Evolutionary conservation across 2,888 invertebrate genomes (phyloP).

Genomic region (Drosophila mimica): DNA sequence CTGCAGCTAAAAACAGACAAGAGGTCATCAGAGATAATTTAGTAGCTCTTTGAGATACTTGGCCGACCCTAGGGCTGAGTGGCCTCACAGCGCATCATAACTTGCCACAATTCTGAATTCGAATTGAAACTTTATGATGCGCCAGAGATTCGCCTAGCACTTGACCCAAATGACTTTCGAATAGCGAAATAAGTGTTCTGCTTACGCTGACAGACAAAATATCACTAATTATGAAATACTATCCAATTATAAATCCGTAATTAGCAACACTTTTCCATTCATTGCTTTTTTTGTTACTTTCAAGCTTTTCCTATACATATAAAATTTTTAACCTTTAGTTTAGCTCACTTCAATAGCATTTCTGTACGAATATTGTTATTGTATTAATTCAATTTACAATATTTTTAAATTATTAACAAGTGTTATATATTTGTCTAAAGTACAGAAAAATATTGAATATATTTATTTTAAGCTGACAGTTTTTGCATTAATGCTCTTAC

Average conservation of each 20-base stretch:
- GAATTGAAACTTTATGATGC: conserved; percentile 9
- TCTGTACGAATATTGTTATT: no score
- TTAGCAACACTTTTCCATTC: not conserved
- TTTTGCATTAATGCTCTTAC: no score
- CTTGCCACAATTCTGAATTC: conserved; percentile 16
- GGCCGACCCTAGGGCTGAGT: not conserved
- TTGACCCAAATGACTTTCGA: conserved; percentile 13
- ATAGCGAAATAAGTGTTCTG: not conserved
- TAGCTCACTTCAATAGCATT: no score
- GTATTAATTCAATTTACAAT: no score
- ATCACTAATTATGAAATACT: not conserved
- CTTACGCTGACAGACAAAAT: not conserved
- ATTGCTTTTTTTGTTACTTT: not conserved
- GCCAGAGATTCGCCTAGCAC: not conserved
- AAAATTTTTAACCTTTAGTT: no score
- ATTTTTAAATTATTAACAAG: no score
- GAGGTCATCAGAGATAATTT: conserved; percentile 48
- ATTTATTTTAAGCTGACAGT: not conserved
- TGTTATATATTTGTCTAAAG: not conserved
- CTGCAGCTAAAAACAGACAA: conserved; percentile 29
- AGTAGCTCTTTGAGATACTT: conserved; percentile 6
- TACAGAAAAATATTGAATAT: not conserved
- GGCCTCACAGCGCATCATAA: conserved; percentile 5
- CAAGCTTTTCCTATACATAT: not conserved
- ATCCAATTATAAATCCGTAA: not conserved